These are phyloP conservation scores for Atrichornis clamosus DNA, from an alignment of 2,113 vertebrate species.

Conservation along the genomic window DNA sequence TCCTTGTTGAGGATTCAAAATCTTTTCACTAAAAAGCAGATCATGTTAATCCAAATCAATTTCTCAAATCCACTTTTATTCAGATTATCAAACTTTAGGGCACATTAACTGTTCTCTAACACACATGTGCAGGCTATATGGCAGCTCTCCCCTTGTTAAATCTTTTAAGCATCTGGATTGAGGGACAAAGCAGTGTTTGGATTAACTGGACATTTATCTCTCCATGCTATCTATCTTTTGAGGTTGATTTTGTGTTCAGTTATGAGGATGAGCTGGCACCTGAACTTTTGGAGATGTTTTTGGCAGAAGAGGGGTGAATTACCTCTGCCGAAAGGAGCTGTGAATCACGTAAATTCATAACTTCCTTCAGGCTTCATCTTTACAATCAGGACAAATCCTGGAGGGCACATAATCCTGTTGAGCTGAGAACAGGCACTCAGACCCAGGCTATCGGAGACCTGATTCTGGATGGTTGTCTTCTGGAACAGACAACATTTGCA, in stretches of 20 bases:
- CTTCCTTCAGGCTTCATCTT: not conserved
- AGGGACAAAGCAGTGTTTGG: not conserved
- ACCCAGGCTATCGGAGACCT: not conserved
- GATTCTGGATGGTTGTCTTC: not conserved
- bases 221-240: not conserved
- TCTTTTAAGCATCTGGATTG: conserved; percentile 7
- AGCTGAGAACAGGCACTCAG: not conserved
- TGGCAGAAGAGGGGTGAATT: not conserved
- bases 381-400: not conserved
- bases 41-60: conserved; percentile 56
- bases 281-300: not conserved
- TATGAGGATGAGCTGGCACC: not conserved
- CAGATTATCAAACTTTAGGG: conserved; percentile 31
- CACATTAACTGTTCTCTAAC: conserved; percentile 1
- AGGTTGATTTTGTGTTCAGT: not conserved
- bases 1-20: conserved; percentile 31
- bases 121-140: not conserved
- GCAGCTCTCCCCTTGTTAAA: conserved; percentile 1
- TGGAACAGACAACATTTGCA: not conserved
- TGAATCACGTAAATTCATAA: not conserved
- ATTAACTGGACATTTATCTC: not conserved
- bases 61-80: conserved; percentile 51
- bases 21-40: conserved; percentile 37
- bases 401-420: not conserved
- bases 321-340: not conserved